Percentiles rank a stretch among this genome's conserved stretches.
Conservation (phyloP, 2,797 vertebrate species). For the Sciaenops ocellatus region DNA sequence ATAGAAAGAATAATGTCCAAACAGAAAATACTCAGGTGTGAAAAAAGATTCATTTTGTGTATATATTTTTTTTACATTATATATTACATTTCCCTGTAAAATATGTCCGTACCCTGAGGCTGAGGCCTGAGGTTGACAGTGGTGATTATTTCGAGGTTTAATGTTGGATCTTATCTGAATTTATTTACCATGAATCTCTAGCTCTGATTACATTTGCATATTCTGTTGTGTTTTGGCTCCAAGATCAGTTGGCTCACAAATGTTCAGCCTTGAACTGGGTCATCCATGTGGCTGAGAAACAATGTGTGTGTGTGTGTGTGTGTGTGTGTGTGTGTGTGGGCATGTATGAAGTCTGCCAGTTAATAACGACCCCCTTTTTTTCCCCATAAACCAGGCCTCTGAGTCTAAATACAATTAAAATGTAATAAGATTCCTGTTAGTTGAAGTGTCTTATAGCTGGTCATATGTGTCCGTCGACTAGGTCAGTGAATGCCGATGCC, state of each 20-base stretch:
- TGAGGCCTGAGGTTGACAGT: slow-evolving; percentile 26
- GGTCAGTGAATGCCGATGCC: slow-evolving; percentile 89
- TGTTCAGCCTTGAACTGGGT: slow-evolving; percentile 73
- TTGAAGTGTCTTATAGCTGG: slow-evolving; percentile 14
- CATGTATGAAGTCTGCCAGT: slow-evolving; percentile 45
- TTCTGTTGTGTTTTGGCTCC: slow-evolving; percentile 71
- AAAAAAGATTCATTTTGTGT: slow-evolving; percentile 25
- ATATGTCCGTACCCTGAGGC: slow-evolving; percentile 39
- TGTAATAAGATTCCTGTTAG: slow-evolving; percentile 27
- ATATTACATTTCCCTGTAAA: slow-evolving; percentile 30
- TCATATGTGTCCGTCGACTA: slow-evolving; percentile 73
- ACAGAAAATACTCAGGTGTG: slow-evolving; percentile 21
- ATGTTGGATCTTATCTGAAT: slow-evolving; percentile 59
- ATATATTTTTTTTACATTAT: background rate
- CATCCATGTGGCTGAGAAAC: slow-evolving; percentile 62
- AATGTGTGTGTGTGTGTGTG: slow-evolving; percentile 34
- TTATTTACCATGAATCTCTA: slow-evolving; percentile 66
- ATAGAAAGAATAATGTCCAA: slow-evolving; percentile 34
- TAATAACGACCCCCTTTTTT: slow-evolving; percentile 37
- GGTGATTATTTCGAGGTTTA: slow-evolving; percentile 46
- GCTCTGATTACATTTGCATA: slow-evolving; percentile 75
- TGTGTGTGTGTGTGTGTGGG: slow-evolving; percentile 51
- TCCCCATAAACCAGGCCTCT: slow-evolving; percentile 36
- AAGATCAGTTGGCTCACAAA: slow-evolving; percentile 73
- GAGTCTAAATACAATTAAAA: slow-evolving; percentile 25